Evolutionary conservation across 2,888 invertebrate species (phyloP).

Genomic region (Ferdinandea cuprea): DNA sequence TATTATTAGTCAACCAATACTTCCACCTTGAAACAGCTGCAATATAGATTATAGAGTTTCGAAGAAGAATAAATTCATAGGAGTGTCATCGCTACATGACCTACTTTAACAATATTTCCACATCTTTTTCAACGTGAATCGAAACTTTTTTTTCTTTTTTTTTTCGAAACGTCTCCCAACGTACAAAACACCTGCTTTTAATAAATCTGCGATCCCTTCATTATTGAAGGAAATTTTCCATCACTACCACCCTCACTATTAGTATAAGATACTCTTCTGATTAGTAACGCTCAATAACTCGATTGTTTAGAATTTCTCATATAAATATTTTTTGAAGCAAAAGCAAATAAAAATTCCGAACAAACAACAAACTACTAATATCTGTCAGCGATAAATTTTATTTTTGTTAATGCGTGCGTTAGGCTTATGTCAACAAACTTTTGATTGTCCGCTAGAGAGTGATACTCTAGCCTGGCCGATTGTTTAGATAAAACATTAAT

Average conservation of each 20-base stretch:
- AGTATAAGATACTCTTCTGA: neutral
- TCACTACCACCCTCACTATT: neutral
- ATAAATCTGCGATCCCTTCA: conserved; percentile 19
- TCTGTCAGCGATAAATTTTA: conserved; percentile 62
- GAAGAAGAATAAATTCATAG: conserved; percentile 15
- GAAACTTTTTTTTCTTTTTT: too few species aligned
- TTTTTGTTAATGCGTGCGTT: conserved; percentile 50
- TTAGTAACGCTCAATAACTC: neutral
- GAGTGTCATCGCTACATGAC: conserved; percentile 32
- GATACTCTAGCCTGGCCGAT: conserved; percentile 22
- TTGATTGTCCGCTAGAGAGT: conserved; percentile 23
- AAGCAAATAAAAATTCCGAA: conserved; percentile 36
- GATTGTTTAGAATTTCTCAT: conserved; percentile 8
- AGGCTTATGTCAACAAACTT: conserved; percentile 66
- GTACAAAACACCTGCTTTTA: conserved; percentile 24
- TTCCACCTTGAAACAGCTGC: neutral
- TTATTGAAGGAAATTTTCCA: conserved; percentile 8
- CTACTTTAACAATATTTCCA: conserved; percentile 36
- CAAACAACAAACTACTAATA: conserved; percentile 53
- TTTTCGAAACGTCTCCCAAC: conserved; percentile 3
- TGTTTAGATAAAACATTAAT: conserved; percentile 50
- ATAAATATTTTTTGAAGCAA: conserved; percentile 9
- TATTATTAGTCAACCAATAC: conserved; percentile 11
- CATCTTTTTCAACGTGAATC: neutral
- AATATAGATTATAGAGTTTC: conserved; percentile 18